Percentiles rank a stretch among this genome's conserved stretches.
phyloP scores from a whole-genome alignment of 2,113 vertebrate species.

The Mionectes macconnelli region DNA sequence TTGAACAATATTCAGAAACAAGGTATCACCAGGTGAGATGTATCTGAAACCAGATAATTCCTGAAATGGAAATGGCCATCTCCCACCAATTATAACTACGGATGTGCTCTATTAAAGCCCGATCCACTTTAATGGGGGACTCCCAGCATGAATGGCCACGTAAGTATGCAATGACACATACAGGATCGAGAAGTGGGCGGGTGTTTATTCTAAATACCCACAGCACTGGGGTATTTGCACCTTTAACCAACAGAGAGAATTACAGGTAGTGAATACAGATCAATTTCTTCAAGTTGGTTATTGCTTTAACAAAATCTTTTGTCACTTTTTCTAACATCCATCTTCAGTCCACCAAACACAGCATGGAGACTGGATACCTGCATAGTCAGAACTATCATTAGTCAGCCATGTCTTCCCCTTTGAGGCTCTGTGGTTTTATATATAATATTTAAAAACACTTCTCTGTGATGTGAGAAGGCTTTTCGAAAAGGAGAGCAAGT shows the following conservation, averaged over 20 bases:
- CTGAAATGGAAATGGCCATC: constrained; percentile 54
- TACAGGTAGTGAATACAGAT: constrained; percentile 59
- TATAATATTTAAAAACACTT: constrained; percentile 21
- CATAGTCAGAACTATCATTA: constrained; percentile 19
- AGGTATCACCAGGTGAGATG: constrained; percentile 44
- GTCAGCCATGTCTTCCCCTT: constrained; percentile 1
- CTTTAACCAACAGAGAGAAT: constrained; percentile 57
- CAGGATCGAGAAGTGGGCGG: constrained; percentile 49
- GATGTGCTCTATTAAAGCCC: constrained; percentile 57
- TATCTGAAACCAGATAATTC: not conserved
- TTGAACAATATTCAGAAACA: constrained; percentile 48
- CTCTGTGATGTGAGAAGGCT: constrained; percentile 16
- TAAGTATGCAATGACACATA: constrained; percentile 67
- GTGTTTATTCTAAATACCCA: constrained; percentile 68
- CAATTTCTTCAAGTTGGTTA: constrained; percentile 38
- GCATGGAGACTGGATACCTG: not conserved
- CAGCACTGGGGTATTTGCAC: constrained; percentile 54
- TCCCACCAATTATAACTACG: constrained; percentile 46
- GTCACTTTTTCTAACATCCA: not conserved
- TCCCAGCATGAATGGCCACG: not conserved
- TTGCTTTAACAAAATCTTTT: constrained; percentile 53
- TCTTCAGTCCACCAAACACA: not conserved
- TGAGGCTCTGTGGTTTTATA: constrained; percentile 16
- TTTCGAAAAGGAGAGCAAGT: constrained; percentile 31
- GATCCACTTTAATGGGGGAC: not conserved